phyloP scores from a whole-genome alignment of 2,113 vertebrate species.

The Ornithorhynchus anatinus region DNA sequence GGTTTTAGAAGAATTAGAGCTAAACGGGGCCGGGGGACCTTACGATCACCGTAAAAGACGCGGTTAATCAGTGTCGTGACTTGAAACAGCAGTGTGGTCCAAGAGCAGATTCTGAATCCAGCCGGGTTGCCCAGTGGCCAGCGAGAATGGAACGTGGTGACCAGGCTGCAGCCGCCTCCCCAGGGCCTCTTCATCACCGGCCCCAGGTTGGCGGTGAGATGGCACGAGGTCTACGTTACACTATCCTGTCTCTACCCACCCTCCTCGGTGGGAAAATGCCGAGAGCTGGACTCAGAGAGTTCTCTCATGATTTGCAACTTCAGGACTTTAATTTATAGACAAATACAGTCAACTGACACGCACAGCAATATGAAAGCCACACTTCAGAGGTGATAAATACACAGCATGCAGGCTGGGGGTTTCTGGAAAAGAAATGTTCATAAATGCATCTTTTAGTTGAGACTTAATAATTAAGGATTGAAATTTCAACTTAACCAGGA shows the following conservation, averaged over 20 bases:
- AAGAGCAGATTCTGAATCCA: no score
- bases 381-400: constrained; percentile 44
- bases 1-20: constrained; percentile 38
- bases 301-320: constrained; percentile 70
- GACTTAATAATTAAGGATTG: constrained; percentile 13
- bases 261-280: constrained; percentile 62
- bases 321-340: constrained; percentile 73
- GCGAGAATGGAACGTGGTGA: constrained; percentile 49
- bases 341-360: constrained; percentile 60
- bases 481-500: constrained; percentile 54
- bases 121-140: constrained; percentile 32
- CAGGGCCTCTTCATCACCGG: no score
- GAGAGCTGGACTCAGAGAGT: constrained; percentile 61
- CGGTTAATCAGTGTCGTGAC: no score
- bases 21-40: constrained; percentile 55
- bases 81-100: no score
- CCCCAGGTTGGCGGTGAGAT: no score
- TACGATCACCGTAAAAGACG: no score
- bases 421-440: constrained; percentile 52
- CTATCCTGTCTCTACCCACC: constrained; percentile 68
- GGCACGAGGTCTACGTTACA: no score
- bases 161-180: no score
- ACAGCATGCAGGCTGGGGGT: constrained; percentile 70
- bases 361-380: constrained; percentile 75
- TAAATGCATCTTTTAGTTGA: constrained; percentile 54